Base-by-base conservation (phyloP, 2,888 invertebrate genomes). In the Platypus cylindrus region DNA sequence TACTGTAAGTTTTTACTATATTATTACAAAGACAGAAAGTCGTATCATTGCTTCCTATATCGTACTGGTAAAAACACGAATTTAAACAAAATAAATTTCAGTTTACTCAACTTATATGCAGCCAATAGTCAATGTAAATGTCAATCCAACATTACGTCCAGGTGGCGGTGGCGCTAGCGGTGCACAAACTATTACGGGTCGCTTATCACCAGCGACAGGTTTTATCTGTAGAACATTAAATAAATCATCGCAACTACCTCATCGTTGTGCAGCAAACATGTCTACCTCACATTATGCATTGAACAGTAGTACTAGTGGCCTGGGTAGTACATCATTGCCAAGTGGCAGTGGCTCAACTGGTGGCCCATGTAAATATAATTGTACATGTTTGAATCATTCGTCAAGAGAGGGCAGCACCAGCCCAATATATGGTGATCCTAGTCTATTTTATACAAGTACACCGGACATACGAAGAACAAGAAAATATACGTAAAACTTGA, bases 51-150 rank as follows among this genome's bases (percentile, higher is more conserved):
- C 5, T 20, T 20, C 20, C 5, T 20, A 20, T 7, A 20, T 20
- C 9, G 5, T 7, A 20, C 20, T 9, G 9, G 5, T 20, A 9
- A 20, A 43, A 25, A n/a, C 11, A 11, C 31, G 23, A 23, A 20
- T 9, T 20, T 7, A 20, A 5, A 20, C 9, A 7, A 13, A 5
- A 5, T 27, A 15, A 13, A 5, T 55, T 55, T 20, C 38, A 62
- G 60, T 55, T 9, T 61, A 61, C 44, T 55, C 58, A 3, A 49
- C 50, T 22, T 61, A 58, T 38, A 53, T 60, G 48, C 58, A 59
- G 34, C 59, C 60, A 2, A 48, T 57, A 14, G 55, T 61, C 9
- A 57, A 58, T 36, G 58, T 59, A 2, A 58, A 58, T 34, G 51
- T 59, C 5, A 41, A 46, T 31, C 45, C 47, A 8, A 9, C 30